Base-by-base conservation (phyloP, 64 coral and sea anemone species). In the Montipora capricornis region DNA sequence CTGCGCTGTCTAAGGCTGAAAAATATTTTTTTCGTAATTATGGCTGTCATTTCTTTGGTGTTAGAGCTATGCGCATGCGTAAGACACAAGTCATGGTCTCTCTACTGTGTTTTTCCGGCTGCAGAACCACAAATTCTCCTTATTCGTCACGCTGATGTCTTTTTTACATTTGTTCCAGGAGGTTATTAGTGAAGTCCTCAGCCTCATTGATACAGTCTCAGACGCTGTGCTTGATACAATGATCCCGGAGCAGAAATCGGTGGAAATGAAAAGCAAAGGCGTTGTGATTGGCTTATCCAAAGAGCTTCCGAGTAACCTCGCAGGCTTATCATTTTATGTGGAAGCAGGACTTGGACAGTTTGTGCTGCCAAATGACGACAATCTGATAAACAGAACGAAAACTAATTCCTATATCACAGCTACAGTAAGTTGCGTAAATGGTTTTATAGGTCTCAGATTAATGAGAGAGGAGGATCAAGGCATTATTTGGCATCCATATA, bases 211-310 rank as follows among this genome's bases (percentile, higher is more conserved):
- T 15, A 49, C 5, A 3, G 62, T 84, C 1, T 84, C 81, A 19
- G 81, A 84, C 24, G 62, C 81, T 5, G 44, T 84, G 62, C 81
- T 84, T 68, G 3, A 49, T 17, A 67, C 81, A 61, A 84, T 84
- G 81, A 84, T 69, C 47, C 81, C 62, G 1, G 62, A 60, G 13
- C 81, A 84, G 46, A 68, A 7, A 47, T 44, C 61, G 11, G 24
- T 84, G 44, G 62, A 68, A 29, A 68, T 62, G 44, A 48, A 68
- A 19, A 84, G 37, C 60, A 6, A 47, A 11, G 16, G 44, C 17
- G 60, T 84, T 3, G 60, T 61, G n/a, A 20, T 68, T n/a, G 62
- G 81, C 1, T 84, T 84, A 66, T 84, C 81, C 1, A 84, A 84
- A 69, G 37, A 69, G 68, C 24, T 1, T 1, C 81, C 81, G 45